Evolutionary conservation across 2,888 invertebrate species (phyloP).

Genomic region (Taenaris catops): DNA sequence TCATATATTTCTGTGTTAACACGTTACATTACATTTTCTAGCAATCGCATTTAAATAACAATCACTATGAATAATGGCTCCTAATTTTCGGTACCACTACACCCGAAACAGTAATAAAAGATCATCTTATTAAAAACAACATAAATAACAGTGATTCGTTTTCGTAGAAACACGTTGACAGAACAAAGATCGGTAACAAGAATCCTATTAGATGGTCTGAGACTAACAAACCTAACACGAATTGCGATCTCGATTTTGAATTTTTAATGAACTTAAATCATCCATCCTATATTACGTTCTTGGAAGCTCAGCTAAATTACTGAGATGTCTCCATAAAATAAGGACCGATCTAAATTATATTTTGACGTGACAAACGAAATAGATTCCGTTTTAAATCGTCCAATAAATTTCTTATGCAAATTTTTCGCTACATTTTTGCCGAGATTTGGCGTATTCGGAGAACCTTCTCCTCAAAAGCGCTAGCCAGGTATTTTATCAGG

Average conservation of each 20-base stretch:
- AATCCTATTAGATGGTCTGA: constrained; percentile 60
- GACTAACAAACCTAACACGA: constrained; percentile 34
- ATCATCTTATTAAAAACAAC: constrained; percentile 20
- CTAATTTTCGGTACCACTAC: constrained; percentile 12
- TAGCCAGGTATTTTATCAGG: constrained; percentile 10
- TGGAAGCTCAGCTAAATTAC: constrained; percentile 50
- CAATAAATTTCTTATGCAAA: constrained; percentile 65
- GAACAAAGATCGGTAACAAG: constrained; percentile 48
- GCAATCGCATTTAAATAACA: constrained; percentile 14
- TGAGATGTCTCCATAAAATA: constrained; percentile 55
- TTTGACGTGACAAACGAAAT: constrained; percentile 51
- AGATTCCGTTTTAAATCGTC: constrained; percentile 46
- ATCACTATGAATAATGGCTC: constrained; percentile 7
- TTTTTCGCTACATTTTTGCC: constrained; percentile 43
- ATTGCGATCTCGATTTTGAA: constrained; percentile 15
- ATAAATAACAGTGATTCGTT: constrained; percentile 35
- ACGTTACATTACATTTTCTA: constrained; percentile 5
- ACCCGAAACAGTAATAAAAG: constrained; percentile 11
- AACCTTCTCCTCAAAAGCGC: constrained; percentile 5
- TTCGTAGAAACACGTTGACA: constrained; percentile 25
- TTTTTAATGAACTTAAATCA: constrained; percentile 61
- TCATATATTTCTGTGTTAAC: constrained; percentile 7
- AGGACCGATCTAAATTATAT: constrained; percentile 59
- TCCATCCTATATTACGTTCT: constrained; percentile 44
- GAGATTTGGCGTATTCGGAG: constrained; percentile 20